Percentiles rank a stretch among this genome's conserved stretches.
Evolutionary conservation across 1,140 invertebrate genomes (phyloP).

Genomic region (Melitaea cinxia): DNA sequence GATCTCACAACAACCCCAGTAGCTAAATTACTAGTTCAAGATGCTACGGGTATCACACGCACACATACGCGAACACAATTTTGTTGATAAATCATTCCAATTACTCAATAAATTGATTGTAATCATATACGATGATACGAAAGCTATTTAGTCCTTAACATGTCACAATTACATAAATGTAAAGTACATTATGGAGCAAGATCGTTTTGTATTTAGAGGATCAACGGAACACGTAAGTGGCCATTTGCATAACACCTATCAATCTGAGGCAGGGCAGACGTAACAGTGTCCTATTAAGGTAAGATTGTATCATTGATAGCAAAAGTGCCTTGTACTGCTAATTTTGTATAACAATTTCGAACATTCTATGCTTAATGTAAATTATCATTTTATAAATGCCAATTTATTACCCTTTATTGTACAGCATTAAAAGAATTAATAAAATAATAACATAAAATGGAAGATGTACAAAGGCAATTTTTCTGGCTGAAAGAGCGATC

Average conservation of each 20-base stretch:
- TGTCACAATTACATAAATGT: conserved; percentile 31
- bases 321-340: conserved; percentile 1
- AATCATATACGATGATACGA: conserved; percentile 8
- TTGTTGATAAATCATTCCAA: neutral
- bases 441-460: too few species aligned
- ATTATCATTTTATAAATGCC: too few species aligned
- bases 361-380: neutral
- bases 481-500: too few species aligned
- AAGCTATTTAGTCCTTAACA: conserved; percentile 12
- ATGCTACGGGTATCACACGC: neutral
- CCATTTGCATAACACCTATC: conserved; percentile 41
- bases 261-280: conserved; percentile 31
- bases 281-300: conserved; percentile 20
- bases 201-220: conserved; percentile 25
- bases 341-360: neutral
- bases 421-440: too few species aligned
- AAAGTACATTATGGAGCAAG: conserved; percentile 14
- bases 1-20: too few species aligned
- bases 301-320: conserved; percentile 21
- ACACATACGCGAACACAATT: neutral
- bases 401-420: too few species aligned
- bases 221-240: conserved; percentile 35
- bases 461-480: too few species aligned
- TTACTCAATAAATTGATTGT: conserved; percentile 4
- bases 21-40: too few species aligned